Conservation (phyloP, 2,113 vertebrate genomes). For the Reinhardtius hippoglossoides region DNA sequence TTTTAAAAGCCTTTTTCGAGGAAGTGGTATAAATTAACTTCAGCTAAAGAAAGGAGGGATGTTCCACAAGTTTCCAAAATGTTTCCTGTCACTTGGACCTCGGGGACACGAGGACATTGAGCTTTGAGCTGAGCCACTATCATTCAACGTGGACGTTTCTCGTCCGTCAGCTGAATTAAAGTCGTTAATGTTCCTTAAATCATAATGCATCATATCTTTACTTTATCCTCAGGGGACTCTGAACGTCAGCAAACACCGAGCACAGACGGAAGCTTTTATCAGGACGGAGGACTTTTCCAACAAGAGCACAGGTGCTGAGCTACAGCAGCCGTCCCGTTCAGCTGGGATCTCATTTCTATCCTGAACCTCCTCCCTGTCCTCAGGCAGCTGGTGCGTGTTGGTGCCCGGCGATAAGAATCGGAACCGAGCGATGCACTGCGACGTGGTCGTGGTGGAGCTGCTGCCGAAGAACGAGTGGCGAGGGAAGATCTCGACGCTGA, state of each 20-base stretch:
- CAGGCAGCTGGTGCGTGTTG: constrained; percentile 88
- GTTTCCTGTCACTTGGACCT: neutral
- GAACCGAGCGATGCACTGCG: constrained; percentile 92
- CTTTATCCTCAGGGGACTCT: constrained; percentile 85
- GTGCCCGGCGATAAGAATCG: constrained; percentile 88
- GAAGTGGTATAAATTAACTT: neutral
- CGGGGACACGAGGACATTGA: neutral
- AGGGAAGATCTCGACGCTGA: constrained; percentile 86
- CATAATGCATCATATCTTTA: neutral
- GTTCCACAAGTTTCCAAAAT: neutral
- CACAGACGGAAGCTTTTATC: constrained; percentile 90
- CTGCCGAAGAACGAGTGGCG: constrained; percentile 89
- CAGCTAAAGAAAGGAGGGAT: neutral
- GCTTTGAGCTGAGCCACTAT: neutral
- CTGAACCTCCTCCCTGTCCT: neutral
- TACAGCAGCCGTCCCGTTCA: neutral
- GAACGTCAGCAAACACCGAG: constrained; percentile 91
- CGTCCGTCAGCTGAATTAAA: neutral
- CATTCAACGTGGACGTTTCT: neutral
- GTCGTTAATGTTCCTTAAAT: neutral
- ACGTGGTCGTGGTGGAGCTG: constrained; percentile 89
- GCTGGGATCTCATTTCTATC: accelerated
- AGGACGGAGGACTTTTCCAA: constrained; percentile 82
- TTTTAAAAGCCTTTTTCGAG: too few species aligned
- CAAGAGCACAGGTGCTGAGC: constrained; percentile 83